These are phyloP conservation scores for Osmoderma eremita DNA, from an alignment of 2,888 invertebrate genomes.

Conservation along the genomic window DNA sequence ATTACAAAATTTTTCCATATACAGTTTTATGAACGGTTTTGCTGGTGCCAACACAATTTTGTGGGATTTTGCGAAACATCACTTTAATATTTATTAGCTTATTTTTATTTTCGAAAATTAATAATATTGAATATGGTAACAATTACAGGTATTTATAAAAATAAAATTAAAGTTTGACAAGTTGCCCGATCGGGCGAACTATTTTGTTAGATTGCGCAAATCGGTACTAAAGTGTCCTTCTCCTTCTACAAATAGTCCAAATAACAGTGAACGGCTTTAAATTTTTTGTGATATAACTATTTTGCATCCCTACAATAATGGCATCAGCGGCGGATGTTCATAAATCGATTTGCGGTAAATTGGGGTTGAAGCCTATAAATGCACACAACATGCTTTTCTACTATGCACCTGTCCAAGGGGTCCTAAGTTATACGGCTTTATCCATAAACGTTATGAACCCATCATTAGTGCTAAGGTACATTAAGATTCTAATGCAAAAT, in stretches of 20 bases:
- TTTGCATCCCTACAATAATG: conserved; percentile 48
- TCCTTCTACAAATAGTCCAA: not conserved
- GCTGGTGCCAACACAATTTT: too few species aligned
- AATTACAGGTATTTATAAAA: too few species aligned
- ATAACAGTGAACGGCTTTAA: not conserved
- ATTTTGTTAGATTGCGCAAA: too few species aligned
- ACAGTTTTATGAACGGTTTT: too few species aligned
- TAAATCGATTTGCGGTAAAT: conserved; percentile 55
- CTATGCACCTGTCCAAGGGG: conserved; percentile 80
- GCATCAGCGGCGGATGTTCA: conserved; percentile 53
- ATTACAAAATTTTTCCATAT: too few species aligned
- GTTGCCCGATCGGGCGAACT: too few species aligned
- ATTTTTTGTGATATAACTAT: not conserved
- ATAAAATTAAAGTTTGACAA: conserved; percentile 2
- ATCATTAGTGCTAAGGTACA: conserved; percentile 75
- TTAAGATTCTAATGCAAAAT: not conserved
- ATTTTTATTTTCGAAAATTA: too few species aligned
- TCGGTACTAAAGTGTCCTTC: not conserved
- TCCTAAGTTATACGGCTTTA: conserved; percentile 79
- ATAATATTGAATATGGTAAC: too few species aligned
- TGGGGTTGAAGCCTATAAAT: conserved; percentile 74
- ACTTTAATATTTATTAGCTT: too few species aligned
- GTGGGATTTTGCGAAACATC: too few species aligned
- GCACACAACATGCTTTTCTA: conserved; percentile 77
- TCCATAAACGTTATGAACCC: conserved; percentile 89